A percentile compares a stretch with the other conserved stretches of the same genome.
phyloP scores from a whole-genome alignment of 2,888 invertebrate genomes.

The Cosmia trapezina region DNA sequence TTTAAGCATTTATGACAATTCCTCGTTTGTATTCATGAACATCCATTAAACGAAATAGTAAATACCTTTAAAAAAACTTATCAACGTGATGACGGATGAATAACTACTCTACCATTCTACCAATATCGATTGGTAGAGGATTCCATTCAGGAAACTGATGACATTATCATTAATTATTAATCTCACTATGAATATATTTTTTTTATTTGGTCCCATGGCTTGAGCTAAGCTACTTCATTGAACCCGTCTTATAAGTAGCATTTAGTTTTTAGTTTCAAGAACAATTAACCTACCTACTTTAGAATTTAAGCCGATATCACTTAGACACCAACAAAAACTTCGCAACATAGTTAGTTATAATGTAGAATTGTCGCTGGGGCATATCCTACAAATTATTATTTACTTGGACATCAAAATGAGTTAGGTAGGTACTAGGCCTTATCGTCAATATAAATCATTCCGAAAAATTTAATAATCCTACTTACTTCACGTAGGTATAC shows the following conservation, averaged over 20 bases:
- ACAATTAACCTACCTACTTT: not conserved
- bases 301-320: not conserved
- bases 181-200: not conserved
- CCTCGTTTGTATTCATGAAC: slow-evolving; percentile 13
- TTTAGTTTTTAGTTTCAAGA: not conserved
- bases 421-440: not conserved
- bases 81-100: not conserved
- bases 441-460: not conserved
- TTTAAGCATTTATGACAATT: slow-evolving; percentile 22
- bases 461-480: not conserved
- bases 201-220: slow-evolving; percentile 1
- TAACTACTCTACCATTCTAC: not conserved
- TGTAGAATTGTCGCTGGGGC: not conserved
- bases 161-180: too few species aligned
- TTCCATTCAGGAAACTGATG: not conserved
- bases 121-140: not conserved
- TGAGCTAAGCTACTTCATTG: not conserved
- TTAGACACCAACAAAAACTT: not conserved
- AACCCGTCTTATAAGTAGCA: not conserved
- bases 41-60: not conserved
- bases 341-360: not conserved
- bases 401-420: not conserved
- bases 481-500: not conserved
- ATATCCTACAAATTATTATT: not conserved
- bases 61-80: slow-evolving; percentile 1